Evolutionary conservation across 2,797 vertebrate species (phyloP), one percentile per base, ranked within the genome.

Genomic region (Triplophysa bombifrons): DNA sequence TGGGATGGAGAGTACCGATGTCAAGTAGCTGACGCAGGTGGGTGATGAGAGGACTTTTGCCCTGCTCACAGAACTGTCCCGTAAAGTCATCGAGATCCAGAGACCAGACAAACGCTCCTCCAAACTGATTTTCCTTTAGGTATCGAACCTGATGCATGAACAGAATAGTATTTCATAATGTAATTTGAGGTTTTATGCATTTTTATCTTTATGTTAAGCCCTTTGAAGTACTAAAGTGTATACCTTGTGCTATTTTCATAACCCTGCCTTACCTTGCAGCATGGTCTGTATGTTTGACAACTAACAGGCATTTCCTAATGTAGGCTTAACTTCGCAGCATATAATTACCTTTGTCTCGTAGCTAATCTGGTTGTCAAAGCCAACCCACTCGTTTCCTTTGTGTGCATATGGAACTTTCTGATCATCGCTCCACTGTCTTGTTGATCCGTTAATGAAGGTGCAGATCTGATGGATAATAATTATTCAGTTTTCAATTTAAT

Each of bases 321-420:
- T 38, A 38, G 5, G 6, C 6, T 38, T 38, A 8, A 38, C 34
- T 38, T 3, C 34, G 0, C 34, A 38, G 34, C 8, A 1, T 38
- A 38, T 38, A 38, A 38, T 38, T 6, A 38, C 95, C 93, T 96
- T 96, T 27, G 90, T 88, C 22, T 74, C 34, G 77, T 89, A 95
- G 88, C 95, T 96, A 74, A 89, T 88, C 80, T 87, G 81, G 48
- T 91, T 90, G 87, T 96, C 96, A 80, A 91, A 97, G 38, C 95
- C 95, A 76, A 95, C 88, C 95, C 95, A 96, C 0, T 92, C 84
- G 0, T n/a, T 91, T 56, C 58, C 83, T 75, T 93, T 91, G 80
- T 84, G 87, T 16, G 95, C 88, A 2, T 95, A 97, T 12, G 94
- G 94, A 16, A 95, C 95, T 0, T 93, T 91, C 85, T 96, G 92